A percentile compares a stretch with the other conserved stretches of the same genome.
Conservation (phyloP, 2,113 vertebrate genomes). For the Catharus fuscescens region DNA sequence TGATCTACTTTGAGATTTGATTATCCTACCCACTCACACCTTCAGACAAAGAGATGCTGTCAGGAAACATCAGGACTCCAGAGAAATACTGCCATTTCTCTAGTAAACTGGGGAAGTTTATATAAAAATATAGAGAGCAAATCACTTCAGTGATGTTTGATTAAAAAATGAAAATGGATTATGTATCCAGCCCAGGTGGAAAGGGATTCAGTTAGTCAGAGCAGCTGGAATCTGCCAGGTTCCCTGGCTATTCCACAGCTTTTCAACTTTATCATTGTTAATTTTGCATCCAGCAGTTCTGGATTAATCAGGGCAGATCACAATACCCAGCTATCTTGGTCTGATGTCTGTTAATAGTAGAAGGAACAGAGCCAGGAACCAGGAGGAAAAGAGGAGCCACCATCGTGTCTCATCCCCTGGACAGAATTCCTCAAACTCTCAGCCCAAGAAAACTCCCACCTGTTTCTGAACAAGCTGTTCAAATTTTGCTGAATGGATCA, state of each 20-base stretch:
- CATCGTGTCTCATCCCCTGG: not conserved
- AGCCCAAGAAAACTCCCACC: conserved; percentile 35
- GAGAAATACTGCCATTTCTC: not conserved
- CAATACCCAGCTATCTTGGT: not conserved
- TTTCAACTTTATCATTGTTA: not conserved
- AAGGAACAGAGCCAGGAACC: not conserved
- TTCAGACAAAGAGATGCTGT: not conserved
- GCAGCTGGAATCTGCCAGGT: not conserved
- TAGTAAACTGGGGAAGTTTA: not conserved
- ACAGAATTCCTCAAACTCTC: not conserved
- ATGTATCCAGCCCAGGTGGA: not conserved
- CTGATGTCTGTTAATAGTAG: not conserved
- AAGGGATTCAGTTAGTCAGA: not conserved
- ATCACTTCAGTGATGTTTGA: not conserved
- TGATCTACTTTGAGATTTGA: not conserved
- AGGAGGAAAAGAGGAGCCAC: not conserved
- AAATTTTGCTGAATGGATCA: conserved; percentile 32
- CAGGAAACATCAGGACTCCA: not conserved
- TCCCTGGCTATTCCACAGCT: not conserved
- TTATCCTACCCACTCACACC: not conserved
- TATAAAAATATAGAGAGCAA: not conserved
- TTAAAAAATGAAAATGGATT: not conserved
- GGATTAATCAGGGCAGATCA: not conserved
- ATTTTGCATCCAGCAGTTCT: not conserved
- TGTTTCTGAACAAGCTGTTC: not conserved